These are phyloP conservation scores for Eupsilia transversa DNA, from an alignment of 2,888 invertebrate genomes.

Conservation along the genomic window DNA sequence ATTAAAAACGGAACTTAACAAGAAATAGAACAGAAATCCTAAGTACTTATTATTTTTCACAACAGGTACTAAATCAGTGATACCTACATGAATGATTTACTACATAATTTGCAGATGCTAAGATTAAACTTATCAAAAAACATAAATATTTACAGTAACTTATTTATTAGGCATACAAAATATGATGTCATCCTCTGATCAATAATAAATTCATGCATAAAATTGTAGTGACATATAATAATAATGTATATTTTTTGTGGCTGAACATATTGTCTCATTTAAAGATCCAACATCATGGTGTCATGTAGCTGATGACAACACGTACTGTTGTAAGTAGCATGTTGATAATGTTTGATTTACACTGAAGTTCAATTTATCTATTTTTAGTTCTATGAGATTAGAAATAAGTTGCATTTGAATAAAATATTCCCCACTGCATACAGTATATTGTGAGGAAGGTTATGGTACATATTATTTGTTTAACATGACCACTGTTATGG, in stretches of 20 bases:
- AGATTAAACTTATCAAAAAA: not conserved
- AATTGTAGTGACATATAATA: constrained; percentile 6
- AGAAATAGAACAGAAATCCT: not conserved
- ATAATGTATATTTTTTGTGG: constrained; percentile 8
- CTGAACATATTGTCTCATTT: not conserved
- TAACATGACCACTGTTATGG: not conserved
- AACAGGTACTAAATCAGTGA: not conserved
- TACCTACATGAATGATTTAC: not conserved
- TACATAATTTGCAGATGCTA: not conserved
- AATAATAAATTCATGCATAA: too few relatives aligned
- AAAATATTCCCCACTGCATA: not conserved
- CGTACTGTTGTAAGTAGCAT: not conserved
- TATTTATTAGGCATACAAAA: not conserved
- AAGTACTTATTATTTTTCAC: not conserved
- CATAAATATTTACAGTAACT: constrained; percentile 12
- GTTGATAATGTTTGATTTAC: not conserved
- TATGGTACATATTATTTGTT: not conserved
- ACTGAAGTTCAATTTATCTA: not conserved
- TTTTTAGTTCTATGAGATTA: not conserved
- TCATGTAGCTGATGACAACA: not conserved
- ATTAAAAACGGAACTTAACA: not conserved
- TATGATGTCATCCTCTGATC: too few relatives aligned
- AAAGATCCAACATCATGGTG: not conserved
- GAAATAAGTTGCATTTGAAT: not conserved
- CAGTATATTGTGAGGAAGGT: not conserved